These are phyloP conservation scores for Meliscaeva auricollis DNA, from an alignment of 2,888 invertebrate genomes.

Conservation along the genomic window DNA sequence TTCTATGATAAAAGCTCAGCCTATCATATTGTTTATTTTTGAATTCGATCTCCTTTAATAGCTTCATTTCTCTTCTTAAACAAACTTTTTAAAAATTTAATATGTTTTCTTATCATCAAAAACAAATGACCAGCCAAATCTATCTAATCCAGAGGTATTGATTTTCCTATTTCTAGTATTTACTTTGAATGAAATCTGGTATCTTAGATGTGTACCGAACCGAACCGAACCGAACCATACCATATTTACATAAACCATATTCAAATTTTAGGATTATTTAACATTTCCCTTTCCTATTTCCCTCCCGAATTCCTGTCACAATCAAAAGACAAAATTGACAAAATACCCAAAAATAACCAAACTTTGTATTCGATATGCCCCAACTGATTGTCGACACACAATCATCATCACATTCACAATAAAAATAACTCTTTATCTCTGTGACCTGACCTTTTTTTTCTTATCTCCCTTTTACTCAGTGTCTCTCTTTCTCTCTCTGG, in stretches of 20 bases:
- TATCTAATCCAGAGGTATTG: background rate
- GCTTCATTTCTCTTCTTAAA: no score
- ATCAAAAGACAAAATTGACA: constrained; percentile 34
- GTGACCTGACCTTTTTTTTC: constrained; percentile 41
- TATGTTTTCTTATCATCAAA: background rate
- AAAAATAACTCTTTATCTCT: constrained; percentile 43
- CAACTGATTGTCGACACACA: constrained; percentile 27
- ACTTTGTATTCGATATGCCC: constrained; percentile 23
- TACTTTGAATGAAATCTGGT: background rate
- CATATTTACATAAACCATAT: no score
- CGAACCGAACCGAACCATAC: no score
- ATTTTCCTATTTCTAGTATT: background rate
- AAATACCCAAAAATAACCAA: constrained; percentile 26
- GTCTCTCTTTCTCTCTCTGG: background rate
- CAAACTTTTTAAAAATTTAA: no score
- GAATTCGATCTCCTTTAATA: no score
- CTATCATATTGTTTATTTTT: no score
- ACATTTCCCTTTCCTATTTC: background rate
- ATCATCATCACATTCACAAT: constrained; percentile 10
- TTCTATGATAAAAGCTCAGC: no score
- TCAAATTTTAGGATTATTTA: background rate
- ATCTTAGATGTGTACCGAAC: no score
- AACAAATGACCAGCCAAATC: constrained; percentile 1
- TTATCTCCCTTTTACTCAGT: background rate
- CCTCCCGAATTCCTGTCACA: background rate